phyloP scores from a whole-genome alignment of 2,797 vertebrate genomes.

The Microhierax caerulescens region DNA sequence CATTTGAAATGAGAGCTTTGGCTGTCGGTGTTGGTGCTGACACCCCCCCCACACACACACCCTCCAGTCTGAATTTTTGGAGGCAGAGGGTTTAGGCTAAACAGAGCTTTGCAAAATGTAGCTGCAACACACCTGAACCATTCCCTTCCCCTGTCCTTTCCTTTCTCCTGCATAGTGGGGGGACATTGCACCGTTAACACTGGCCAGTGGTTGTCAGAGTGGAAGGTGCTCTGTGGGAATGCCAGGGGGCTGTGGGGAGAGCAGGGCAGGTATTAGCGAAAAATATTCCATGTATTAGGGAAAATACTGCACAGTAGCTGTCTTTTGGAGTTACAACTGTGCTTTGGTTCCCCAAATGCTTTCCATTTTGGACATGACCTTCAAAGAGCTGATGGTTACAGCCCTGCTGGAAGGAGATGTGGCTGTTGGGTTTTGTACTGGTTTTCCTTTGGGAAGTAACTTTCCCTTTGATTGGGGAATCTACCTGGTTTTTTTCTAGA shows the following conservation, averaged over 20 bases:
- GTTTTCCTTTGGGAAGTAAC: not conserved
- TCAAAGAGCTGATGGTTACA: not conserved
- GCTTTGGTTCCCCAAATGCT: not conserved
- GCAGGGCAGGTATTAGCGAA: not conserved
- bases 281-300: not conserved
- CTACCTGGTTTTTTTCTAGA: not conserved
- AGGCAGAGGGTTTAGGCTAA: not conserved
- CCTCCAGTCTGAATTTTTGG: not conserved
- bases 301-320: not conserved
- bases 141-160: not conserved
- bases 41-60: not conserved
- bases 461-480: not conserved
- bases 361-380: not conserved
- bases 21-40: accelerated
- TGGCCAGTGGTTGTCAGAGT: accelerated
- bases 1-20: not conserved
- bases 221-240: not conserved
- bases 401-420: not conserved
- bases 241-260: not conserved
- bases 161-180: not conserved
- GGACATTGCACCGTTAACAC: accelerated
- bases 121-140: accelerated
- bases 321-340: not conserved
- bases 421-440: not conserved
- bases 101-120: not conserved